phyloP scores from a whole-genome alignment of 2,797 vertebrate genomes.

The Antrozous pallidus region DNA sequence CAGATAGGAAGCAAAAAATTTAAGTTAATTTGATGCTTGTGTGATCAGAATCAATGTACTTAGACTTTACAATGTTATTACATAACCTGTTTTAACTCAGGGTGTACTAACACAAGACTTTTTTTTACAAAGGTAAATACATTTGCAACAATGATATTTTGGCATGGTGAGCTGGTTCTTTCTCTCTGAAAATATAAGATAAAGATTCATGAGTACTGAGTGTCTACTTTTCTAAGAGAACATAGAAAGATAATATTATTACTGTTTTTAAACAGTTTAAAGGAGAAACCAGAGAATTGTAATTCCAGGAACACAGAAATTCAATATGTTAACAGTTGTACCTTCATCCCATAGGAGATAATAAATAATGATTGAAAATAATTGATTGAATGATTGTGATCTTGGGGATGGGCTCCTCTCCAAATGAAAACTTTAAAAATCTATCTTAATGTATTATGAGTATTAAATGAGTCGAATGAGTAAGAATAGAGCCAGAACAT shows the following conservation, averaged over 20 bases:
- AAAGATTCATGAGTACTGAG: background rate
- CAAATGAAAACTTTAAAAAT: background rate
- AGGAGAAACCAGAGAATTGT: background rate
- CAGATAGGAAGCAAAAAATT: background rate
- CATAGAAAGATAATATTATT: background rate
- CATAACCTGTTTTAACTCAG: background rate
- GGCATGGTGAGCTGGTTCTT: background rate
- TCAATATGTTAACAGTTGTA: background rate
- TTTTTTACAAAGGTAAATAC: constrained; percentile 26
- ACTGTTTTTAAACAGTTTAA: background rate
- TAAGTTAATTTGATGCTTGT: background rate
- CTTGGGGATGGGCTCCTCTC: background rate
- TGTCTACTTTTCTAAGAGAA: background rate
- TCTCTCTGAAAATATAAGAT: background rate
- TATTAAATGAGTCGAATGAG: background rate
- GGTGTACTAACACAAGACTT: background rate
- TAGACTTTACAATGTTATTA: background rate
- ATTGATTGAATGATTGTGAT: background rate
- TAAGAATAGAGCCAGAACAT: background rate
- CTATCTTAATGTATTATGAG: background rate
- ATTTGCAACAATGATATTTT: background rate
- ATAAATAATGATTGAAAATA: background rate
- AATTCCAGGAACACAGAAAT: background rate
- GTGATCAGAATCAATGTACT: background rate
- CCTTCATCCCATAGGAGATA: background rate